Conservation (phyloP, 37 sponge, comb jelly and placozoan genomes). For the Halisarca cf. caerulea region DNA sequence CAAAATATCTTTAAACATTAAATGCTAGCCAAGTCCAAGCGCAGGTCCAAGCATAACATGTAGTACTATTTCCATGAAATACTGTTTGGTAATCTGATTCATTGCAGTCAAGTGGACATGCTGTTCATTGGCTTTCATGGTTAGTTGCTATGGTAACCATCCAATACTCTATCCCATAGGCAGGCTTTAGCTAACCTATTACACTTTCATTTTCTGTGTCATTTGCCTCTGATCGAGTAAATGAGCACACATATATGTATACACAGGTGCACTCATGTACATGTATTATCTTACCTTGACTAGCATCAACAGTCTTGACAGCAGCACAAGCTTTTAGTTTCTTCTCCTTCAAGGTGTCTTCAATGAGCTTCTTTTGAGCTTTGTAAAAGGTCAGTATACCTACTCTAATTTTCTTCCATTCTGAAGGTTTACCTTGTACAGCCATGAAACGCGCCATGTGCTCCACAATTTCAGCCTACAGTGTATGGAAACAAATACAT, state of each 20-base stretch:
- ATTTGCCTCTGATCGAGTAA: too few relatives aligned
- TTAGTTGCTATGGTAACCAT: too few relatives aligned
- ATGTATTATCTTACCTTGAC: conserved; percentile 50
- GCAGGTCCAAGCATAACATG: too few relatives aligned
- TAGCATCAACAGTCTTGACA: conserved; percentile 56
- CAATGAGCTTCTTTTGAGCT: conserved; percentile 53
- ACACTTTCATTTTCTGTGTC: too few relatives aligned
- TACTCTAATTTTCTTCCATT: not conserved
- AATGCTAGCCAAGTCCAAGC: too few relatives aligned
- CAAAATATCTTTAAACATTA: too few relatives aligned
- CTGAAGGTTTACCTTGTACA: not conserved
- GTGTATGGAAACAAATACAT: not conserved
- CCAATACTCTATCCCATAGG: too few relatives aligned
- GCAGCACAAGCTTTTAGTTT: not conserved
- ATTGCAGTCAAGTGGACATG: too few relatives aligned
- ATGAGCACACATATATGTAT: not conserved
- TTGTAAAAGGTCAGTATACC: conserved; percentile 63
- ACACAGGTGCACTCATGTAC: not conserved
- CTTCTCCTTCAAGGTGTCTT: not conserved
- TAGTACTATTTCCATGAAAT: too few relatives aligned
- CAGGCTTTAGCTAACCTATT: too few relatives aligned
- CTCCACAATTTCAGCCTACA: conserved; percentile 50
- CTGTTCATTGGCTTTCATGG: too few relatives aligned
- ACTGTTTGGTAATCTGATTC: too few relatives aligned
- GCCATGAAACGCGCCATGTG: conserved; percentile 8